Base-by-base conservation (phyloP, 2,888 invertebrate genomes). In the Hypselothyrea guttata region DNA sequence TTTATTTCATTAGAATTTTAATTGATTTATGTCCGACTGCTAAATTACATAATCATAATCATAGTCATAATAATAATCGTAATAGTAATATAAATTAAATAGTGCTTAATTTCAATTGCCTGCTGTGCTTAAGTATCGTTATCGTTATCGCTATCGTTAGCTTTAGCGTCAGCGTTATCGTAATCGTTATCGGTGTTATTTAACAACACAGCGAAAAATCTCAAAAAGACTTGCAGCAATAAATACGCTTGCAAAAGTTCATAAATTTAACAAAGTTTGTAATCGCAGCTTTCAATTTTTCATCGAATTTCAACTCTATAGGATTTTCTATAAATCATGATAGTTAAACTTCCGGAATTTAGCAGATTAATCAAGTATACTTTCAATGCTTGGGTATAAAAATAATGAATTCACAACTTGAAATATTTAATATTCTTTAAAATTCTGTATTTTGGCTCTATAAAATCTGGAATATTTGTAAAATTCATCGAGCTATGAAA, bases 101-200 rank as follows among this genome's bases (percentile, higher is more conserved):
- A 76, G 78, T 74, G 78, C 79, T 79, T 78, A 67, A 47, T 70
- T 56, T 71, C 60, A 38, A 70, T 47, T 76, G 76, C 77, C 79
- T 72, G 75, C 76, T 74, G 71, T 64, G 81, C 75, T 81, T 81
- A 77, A 77, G 79, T 78, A 82, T 66, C 61, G 54, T 66, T 48
- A 70, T 57, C 46, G 49, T 49, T 34, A 60, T 51, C 42, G 47
- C 15, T 15, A 61, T 52, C 37, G 37, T 56, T 45, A 61, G 42
- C 46, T 22, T 34, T 5, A 22, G 18, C 51, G 34, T 42, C 37
- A 37, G 42, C 46, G 30, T 34, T 5, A 22, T 30, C 51, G 34
- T 42, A 37, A 37, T 46, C 47, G 46, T 40, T 47, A 56, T 53
- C 31, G 37, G 16, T n/a, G 15, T 49, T 66, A 63, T 58, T 54